Evolutionary conservation across 2,888 invertebrate genomes (phyloP).

Genomic region (Gibbula magus): DNA sequence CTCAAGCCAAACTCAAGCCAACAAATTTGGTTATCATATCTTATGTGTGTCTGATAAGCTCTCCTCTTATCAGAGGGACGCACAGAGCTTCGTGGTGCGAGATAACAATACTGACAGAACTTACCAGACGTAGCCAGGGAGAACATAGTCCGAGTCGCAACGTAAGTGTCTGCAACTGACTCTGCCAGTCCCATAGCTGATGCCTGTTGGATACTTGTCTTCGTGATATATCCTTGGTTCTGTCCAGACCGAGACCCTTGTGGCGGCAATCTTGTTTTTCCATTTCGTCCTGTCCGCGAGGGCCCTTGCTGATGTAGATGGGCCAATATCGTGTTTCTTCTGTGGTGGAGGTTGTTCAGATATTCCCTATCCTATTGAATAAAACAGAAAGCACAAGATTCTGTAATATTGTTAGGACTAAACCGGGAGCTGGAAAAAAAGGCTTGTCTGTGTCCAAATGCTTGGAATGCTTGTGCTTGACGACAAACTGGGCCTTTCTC

Average conservation of each 20-base stretch:
- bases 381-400: not conserved
- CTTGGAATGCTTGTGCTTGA: not conserved
- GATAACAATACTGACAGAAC: no score
- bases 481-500: not conserved
- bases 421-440: not conserved
- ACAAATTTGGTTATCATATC: no score
- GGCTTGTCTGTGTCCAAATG: not conserved
- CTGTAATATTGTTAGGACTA: not conserved
- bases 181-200: not conserved
- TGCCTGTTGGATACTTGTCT: not conserved
- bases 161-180: conserved; percentile 19
- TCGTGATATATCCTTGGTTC: not conserved
- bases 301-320: conserved; percentile 34
- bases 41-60: no score
- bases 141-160: conserved; percentile 16
- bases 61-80: no score
- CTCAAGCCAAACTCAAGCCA: no score
- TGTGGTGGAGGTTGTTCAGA: conserved; percentile 40
- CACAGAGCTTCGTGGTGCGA: no score
- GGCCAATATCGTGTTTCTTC: conserved; percentile 39
- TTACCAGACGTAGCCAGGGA: conserved; percentile 18
- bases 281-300: no score
- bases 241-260: not conserved
- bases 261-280: no score
- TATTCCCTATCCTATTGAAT: conserved; percentile 29